Base-by-base conservation (phyloP, 2,113 vertebrate genomes). In the Macquaria ambigua region DNA sequence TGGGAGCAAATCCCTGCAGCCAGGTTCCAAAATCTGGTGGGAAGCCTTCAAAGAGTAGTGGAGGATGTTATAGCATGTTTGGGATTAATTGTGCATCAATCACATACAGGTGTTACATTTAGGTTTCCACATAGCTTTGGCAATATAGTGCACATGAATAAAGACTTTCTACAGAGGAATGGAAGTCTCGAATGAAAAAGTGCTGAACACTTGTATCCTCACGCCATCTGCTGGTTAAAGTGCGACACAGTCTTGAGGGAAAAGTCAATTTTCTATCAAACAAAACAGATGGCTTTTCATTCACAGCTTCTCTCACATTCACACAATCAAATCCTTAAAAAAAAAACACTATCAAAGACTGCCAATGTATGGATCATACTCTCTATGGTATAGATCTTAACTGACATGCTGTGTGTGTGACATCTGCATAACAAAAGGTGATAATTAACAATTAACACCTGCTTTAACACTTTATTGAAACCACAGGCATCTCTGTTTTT, bases 141-240 rank as follows among this genome's bases (percentile, higher is more conserved):
- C 1, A 50, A 20, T 20, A 2, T 31, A 14, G 25, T 11, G 5
- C 8, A 4, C 1, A 11, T 76, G 10, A 41, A 11, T 76, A 6
- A 41, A 43, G 6, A 9, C 23, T 28, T 64, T 25, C 46, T 64
- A 5, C 23, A 66, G 8, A 39, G 12, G 9, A 37, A 50, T 6
- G 12, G 7, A 20, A 14, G 34, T 52, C 6, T 18, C 31, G 9
- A n/a, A 66, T 8, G 12, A 25, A 25, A n/a, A 18, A 20, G 18
- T 41, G n/a, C 12, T 21, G 8, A 43, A 46, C 53, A 25, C 64
- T 41, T 53, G 14, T 23, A 34, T 25, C 46, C 21, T 15, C 1
- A 16, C 52, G 52, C 79, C 73, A 61, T 61, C 84, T 82, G 61
- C 61, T 82, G 74, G 79, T 72, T 25, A 12, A 63, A 14, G 15